phyloP scores from a whole-genome alignment of 1,140 invertebrate species.

The Aradophagus sp. region DNA sequence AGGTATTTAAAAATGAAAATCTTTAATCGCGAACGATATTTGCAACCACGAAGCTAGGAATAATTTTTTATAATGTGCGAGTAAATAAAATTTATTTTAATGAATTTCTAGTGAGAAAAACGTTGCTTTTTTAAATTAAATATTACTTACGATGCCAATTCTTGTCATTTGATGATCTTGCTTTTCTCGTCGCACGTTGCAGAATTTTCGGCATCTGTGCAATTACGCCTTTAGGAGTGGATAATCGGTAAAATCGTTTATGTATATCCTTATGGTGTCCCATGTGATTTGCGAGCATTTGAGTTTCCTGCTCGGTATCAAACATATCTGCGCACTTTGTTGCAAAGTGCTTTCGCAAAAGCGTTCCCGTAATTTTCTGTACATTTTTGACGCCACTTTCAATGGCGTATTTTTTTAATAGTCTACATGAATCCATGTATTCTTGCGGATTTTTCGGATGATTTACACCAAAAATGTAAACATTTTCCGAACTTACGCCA shows the following conservation, averaged over 20 bases:
- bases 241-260: slow-evolving; percentile 5
- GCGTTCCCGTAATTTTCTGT: slow-evolving; percentile 6
- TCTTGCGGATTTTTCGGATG: slow-evolving; percentile 1
- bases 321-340: slow-evolving; percentile 6
- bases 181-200: neutral
- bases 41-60: too few species aligned
- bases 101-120: too few species aligned
- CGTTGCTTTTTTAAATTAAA: too few species aligned
- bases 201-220: neutral
- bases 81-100: too few species aligned
- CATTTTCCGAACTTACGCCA: neutral
- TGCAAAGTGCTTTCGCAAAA: slow-evolving; percentile 14
- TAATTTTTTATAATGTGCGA: too few species aligned
- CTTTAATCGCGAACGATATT: too few species aligned
- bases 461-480: slow-evolving; percentile 4
- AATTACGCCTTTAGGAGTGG: neutral
- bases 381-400: neutral
- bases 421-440: neutral
- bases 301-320: neutral
- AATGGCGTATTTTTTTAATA: slow-evolving; percentile 10
- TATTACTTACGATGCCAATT: too few species aligned
- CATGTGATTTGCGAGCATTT: slow-evolving; percentile 5
- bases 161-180: too few species aligned
- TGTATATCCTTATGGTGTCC: slow-evolving; percentile 9
- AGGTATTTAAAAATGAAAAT: too few species aligned